Conservation (phyloP, 2,113 vertebrate species). For the Oryzias melastigma region DNA sequence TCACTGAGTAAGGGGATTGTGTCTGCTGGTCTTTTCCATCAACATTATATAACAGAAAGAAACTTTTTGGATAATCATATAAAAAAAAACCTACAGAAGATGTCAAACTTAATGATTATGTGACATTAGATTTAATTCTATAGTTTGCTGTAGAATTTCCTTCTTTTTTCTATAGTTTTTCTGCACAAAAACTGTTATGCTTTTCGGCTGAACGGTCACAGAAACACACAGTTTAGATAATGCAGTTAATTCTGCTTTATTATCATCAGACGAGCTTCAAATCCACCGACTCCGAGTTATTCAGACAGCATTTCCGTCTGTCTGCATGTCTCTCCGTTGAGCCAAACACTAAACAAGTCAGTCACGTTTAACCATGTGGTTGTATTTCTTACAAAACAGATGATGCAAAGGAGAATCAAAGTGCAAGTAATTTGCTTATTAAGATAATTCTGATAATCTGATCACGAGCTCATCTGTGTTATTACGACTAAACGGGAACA, state of each 20-base stretch:
- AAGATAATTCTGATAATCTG: background rate
- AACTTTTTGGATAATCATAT: no score
- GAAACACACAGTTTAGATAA: no score
- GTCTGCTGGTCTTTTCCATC: no score
- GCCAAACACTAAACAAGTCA: slow-evolving; percentile 2
- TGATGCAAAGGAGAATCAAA: background rate
- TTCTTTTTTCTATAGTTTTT: no score
- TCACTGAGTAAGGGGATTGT: no score
- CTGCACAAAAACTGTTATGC: no score
- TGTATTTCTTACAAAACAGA: background rate
- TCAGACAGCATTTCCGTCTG: slow-evolving; percentile 58
- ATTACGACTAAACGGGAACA: slow-evolving; percentile 12
- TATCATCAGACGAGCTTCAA: slow-evolving; percentile 23
- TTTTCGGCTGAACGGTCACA: no score
- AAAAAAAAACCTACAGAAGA: background rate
- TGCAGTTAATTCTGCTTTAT: slow-evolving; percentile 10
- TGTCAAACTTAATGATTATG: slow-evolving; percentile 9
- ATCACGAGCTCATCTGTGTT: background rate
- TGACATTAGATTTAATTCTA: background rate
- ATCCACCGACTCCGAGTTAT: slow-evolving; percentile 49
- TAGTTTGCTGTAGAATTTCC: no score
- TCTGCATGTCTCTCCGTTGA: slow-evolving; percentile 32
- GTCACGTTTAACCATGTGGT: background rate
- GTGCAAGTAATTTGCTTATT: background rate
- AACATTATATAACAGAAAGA: no score